phyloP scores from a whole-genome alignment of 2,113 vertebrate genomes.

The Antennarius striatus region DNA sequence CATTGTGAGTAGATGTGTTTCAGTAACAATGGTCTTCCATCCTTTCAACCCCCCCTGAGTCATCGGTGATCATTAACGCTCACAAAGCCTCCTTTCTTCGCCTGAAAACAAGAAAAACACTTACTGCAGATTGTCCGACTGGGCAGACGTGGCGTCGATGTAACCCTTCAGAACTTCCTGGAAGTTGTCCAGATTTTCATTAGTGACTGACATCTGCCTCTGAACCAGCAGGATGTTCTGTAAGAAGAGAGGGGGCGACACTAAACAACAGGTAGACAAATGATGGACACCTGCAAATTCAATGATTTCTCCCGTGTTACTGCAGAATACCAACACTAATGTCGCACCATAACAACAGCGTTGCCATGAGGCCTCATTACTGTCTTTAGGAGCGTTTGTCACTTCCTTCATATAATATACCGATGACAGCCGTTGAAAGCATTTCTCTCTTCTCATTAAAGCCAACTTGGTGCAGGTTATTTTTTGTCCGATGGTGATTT shows the following conservation, averaged over 20 bases:
- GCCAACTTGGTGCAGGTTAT: background rate
- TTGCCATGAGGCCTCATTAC: slow-evolving; percentile 26
- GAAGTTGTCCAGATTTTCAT: slow-evolving; percentile 83
- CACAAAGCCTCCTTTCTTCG: background rate
- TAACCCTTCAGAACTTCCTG: slow-evolving; percentile 86
- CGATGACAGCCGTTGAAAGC: background rate
- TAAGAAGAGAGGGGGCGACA: background rate
- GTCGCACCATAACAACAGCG: background rate
- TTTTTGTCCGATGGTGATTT: background rate
- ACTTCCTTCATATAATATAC: background rate
- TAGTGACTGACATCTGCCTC: slow-evolving; percentile 87
- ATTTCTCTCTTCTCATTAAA: background rate
- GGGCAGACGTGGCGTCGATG: slow-evolving; percentile 81
- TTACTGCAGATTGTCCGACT: slow-evolving; percentile 91
- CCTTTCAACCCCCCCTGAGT: slow-evolving; percentile 2
- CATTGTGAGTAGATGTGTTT: background rate
- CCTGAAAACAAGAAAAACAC: slow-evolving; percentile 55
- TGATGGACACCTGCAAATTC: background rate
- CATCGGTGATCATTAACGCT: background rate
- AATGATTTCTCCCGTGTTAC: accelerated
- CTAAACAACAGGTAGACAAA: too few species aligned
- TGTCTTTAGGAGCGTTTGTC: background rate
- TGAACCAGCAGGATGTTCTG: slow-evolving; percentile 95
- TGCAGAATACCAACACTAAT: background rate
- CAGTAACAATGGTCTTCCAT: background rate